Evolutionary conservation across 2,797 vertebrate species (phyloP).

Genomic region (Phyllotis vaccarum): DNA sequence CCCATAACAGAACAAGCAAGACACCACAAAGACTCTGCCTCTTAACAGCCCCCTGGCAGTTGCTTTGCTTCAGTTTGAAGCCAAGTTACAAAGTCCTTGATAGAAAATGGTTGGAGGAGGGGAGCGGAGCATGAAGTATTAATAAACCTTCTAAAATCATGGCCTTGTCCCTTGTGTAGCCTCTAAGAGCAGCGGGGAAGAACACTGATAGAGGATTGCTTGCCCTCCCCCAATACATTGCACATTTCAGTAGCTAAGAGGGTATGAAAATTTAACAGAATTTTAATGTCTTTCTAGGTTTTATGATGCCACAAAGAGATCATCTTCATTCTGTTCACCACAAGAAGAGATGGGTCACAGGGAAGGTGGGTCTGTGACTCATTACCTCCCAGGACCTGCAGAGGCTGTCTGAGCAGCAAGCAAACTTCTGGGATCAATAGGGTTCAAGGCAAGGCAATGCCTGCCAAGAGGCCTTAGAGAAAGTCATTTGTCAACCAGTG

Average conservation of each 20-base stretch:
- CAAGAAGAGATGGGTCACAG: conserved; percentile 83
- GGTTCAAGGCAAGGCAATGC: conserved; percentile 65
- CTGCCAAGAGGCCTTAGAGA: conserved; percentile 75
- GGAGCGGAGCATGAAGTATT: conserved; percentile 79
- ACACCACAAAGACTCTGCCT: not conserved
- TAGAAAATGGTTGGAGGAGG: not conserved
- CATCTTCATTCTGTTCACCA: conserved; percentile 75
- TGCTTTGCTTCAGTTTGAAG: conserved; percentile 56
- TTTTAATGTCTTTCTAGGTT: conserved; percentile 89
- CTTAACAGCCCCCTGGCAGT: conserved; percentile 8
- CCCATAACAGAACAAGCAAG: not conserved
- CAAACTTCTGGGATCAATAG: conserved; percentile 83
- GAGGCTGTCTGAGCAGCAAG: conserved; percentile 64
- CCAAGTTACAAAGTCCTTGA: conserved; percentile 66
- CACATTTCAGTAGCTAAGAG: conserved; percentile 79
- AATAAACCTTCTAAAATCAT: conserved; percentile 84
- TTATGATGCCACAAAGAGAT: conserved; percentile 87
- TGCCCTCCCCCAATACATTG: conserved; percentile 75
- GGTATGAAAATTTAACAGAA: conserved; percentile 87
- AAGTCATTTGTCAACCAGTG: conserved; percentile 76
- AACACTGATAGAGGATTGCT: conserved; percentile 74
- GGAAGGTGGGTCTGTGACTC: conserved; percentile 74
- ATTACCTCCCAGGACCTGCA: conserved; percentile 42
- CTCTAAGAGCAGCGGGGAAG: conserved; percentile 74
- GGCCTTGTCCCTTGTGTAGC: conserved; percentile 89